Percentiles rank a stretch among this genome's conserved stretches.
Evolutionary conservation across 2,888 invertebrate species (phyloP).

Genomic region (Zaprionus bogoriensis): DNA sequence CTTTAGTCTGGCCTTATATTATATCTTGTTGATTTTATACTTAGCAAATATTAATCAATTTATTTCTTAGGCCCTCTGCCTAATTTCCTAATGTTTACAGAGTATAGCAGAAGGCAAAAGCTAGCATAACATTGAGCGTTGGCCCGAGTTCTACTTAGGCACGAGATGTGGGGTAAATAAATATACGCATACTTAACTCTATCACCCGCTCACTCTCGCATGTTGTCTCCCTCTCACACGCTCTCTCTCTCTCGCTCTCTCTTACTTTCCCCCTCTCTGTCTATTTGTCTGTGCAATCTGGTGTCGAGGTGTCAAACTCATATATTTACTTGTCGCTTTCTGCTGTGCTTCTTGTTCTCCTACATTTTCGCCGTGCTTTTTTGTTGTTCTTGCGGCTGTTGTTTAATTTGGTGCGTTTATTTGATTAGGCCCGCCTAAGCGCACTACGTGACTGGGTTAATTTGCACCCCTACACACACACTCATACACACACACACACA

Average conservation of each 20-base stretch:
- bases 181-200: conserved; percentile 8
- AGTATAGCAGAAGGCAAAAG: not conserved
- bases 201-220: not conserved
- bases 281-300: conserved; percentile 35
- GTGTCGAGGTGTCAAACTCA: conserved; percentile 64
- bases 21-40: too few species aligned
- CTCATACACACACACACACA: not conserved
- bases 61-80: too few species aligned
- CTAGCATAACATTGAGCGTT: not conserved
- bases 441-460: conserved; percentile 73
- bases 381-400: conserved; percentile 43
- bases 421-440: conserved; percentile 72
- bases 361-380: conserved; percentile 22
- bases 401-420: conserved; percentile 76
- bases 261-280: not conserved
- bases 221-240: not conserved
- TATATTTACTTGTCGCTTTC: conserved; percentile 62
- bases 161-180: not conserved
- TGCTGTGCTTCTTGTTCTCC: conserved; percentile 10
- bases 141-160: not conserved
- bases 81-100: not conserved
- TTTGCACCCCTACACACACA: conserved; percentile 40
- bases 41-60: too few species aligned
- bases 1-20: too few species aligned
- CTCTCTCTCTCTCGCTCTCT: not conserved